These are phyloP conservation scores for Chamaedrilus cognettii DNA, from an alignment of 2,888 invertebrate species.

Conservation along the genomic window DNA sequence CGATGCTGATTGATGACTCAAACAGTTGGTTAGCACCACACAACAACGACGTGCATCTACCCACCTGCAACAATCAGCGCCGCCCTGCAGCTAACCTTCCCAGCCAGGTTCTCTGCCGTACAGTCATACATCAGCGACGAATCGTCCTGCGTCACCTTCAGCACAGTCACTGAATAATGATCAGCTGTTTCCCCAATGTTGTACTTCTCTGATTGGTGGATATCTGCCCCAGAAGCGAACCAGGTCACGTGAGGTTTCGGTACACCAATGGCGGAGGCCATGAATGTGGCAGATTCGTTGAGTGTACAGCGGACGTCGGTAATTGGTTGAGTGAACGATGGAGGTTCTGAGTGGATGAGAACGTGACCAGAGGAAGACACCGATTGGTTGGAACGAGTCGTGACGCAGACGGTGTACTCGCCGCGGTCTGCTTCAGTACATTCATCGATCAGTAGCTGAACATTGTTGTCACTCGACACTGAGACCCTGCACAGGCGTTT, in stretches of 20 bases:
- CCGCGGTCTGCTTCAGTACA: not conserved
- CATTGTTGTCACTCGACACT: not conserved
- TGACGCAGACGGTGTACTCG: not conserved
- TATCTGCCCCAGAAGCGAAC: constrained; percentile 1
- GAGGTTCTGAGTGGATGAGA: not conserved
- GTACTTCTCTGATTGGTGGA: constrained; percentile 9
- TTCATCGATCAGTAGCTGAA: constrained; percentile 7
- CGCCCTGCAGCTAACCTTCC: not conserved
- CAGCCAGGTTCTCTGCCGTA: not conserved
- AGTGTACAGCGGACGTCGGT: not conserved
- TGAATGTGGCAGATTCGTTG: constrained; percentile 2
- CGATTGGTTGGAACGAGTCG: not conserved
- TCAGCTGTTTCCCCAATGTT: not conserved
- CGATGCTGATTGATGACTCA: no score
- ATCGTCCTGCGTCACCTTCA: no score
- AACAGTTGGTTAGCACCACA: no score
- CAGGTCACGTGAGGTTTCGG: constrained; percentile 5
- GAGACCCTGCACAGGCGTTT: not conserved
- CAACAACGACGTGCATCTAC: not conserved
- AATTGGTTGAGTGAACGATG: constrained; percentile 9
- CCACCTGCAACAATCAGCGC: not conserved
- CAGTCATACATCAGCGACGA: not conserved
- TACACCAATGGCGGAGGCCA: not conserved
- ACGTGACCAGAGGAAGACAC: not conserved
- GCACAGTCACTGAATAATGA: not conserved